Conservation (phyloP, 2,888 invertebrate genomes). For the Eupithecia vulgata region DNA sequence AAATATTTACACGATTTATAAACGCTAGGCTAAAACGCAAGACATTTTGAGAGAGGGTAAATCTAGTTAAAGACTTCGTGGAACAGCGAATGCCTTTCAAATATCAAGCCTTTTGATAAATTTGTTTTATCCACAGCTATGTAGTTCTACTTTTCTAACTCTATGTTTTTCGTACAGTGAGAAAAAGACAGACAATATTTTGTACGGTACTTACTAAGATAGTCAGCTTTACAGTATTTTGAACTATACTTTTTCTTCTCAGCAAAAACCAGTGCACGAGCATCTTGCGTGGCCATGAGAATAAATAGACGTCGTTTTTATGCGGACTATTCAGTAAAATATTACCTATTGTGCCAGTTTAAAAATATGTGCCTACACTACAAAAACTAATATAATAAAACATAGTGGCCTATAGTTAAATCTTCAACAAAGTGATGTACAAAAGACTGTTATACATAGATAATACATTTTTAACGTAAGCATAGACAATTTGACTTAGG, state of each 20-base stretch:
- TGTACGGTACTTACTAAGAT: neutral
- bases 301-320: neutral
- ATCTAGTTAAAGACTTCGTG: neutral
- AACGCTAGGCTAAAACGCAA: neutral
- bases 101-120: neutral
- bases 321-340: constrained; percentile 1
- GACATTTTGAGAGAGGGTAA: neutral
- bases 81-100: neutral
- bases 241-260: constrained; percentile 22
- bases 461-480: neutral
- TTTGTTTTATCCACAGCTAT: neutral
- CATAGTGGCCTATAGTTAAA: neutral
- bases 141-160: neutral
- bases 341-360: neutral
- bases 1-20: neutral
- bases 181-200: constrained; percentile 20
- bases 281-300: constrained; percentile 16
- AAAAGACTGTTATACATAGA: neutral
- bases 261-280: constrained; percentile 15
- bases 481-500: no score
- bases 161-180: neutral
- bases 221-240: constrained; percentile 17
- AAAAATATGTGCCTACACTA: neutral
- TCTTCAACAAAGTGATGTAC: neutral
- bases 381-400: neutral